Evolutionary conservation across 2,113 vertebrate genomes (phyloP).

Genomic region (Varanus salvator): DNA sequence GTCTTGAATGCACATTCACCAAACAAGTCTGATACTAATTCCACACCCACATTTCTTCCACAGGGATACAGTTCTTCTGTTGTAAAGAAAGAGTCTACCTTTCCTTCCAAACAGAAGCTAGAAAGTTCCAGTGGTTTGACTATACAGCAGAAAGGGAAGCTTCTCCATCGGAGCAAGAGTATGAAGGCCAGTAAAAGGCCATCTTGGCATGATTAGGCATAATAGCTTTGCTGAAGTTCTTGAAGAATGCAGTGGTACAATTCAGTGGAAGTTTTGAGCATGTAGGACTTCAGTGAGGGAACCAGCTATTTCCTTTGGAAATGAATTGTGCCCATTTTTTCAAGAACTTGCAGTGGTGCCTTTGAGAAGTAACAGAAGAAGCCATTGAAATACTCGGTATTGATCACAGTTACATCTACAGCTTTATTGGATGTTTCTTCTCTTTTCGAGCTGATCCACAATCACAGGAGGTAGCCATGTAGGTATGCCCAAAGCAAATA

Average conservation of each 20-base stretch:
- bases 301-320: background rate
- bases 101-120: slow-evolving; percentile 42
- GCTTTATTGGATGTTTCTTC: background rate
- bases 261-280: background rate
- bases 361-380: background rate
- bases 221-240: background rate
- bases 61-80: background rate
- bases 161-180: slow-evolving; percentile 50
- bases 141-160: slow-evolving; percentile 59
- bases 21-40: background rate
- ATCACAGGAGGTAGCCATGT: background rate
- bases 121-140: slow-evolving; percentile 67
- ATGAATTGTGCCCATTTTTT: background rate
- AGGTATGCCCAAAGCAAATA: background rate
- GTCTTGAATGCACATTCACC: background rate
- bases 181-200: slow-evolving; percentile 66
- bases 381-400: background rate
- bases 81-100: slow-evolving; percentile 17
- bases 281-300: background rate
- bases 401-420: background rate
- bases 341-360: background rate
- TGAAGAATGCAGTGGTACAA: background rate
- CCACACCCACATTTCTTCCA: background rate
- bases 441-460: background rate
- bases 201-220: slow-evolving; percentile 72